Evolutionary conservation across 2,888 invertebrate species (phyloP), one percentile per base, ranked within the genome.

Genomic region (Itoplectis maculator): DNA sequence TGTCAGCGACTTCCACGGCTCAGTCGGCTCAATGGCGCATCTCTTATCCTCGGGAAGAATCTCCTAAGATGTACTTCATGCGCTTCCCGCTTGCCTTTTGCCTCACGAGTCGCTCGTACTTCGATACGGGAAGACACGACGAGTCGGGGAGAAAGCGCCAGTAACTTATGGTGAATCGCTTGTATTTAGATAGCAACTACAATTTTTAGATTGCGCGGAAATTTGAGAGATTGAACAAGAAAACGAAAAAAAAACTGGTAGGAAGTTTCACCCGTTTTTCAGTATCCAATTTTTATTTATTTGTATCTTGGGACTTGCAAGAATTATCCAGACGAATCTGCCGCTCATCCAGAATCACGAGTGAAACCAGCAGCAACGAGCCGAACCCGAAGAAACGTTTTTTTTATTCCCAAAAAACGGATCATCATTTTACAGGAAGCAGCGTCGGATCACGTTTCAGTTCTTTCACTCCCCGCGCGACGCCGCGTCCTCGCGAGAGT

Each of bases 11-110:
- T 35, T 42, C 42, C 5, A 59, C 23, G 13, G 54, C 45, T 20
- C 18, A n/a, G n/a, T n/a, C n/a, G n/a, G n/a, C 59, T 68, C 56
- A 76, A 56, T 72, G 68, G 73, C 80, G 83, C 61, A 18, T 81
- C 51, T 82, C 87, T 89, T 88, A 90, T 90, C 88, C 88, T 79
- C 87, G 87, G 88, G 89, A 90, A 90, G 89, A 85, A 91, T 90
- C 89, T 87, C 81, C 79, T 59, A 18, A 40, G 77, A 59, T 51
- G 35, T 45, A 45, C 23, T 23, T 13, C 23, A 15, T 45, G 11
- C n/a, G n/a, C 2, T 29, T 29, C 29, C 3, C 5, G 29, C 18
- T 35, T 15, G 29, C 29, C 35, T 35, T 35, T 6, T 59, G n/a
- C 35, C 15, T 61, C 18, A 0, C n/a, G 18, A 18, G 37, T 40